Base-by-base conservation (phyloP, 2,797 vertebrate genomes). In the Chanos chanos region DNA sequence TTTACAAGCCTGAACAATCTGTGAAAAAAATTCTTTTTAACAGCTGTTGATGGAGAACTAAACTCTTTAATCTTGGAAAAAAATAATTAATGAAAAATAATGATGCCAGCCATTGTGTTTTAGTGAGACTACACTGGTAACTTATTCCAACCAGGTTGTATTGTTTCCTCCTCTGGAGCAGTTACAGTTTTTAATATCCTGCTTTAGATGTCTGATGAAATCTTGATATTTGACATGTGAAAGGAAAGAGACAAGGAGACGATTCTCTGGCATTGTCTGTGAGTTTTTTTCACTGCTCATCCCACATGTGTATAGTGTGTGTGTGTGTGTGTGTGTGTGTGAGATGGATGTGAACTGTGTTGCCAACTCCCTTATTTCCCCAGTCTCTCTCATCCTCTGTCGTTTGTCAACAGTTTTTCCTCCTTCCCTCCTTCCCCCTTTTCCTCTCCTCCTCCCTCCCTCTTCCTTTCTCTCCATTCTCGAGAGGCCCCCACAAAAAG, bases 1-100 rank as follows among this genome's bases (percentile, higher is more conserved):
- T 52, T 52, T 52, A 52, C 52, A 31, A 52, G 49, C 52, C 49
- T 52, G n/a, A 19, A 21, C 31, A 36, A 52, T 36, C 49, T 36
- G 49, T 52, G 49, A 52, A 51, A 22, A 22, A 36, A 22, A 52
- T n/a, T 34, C 16, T 51, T 51, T n/a, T 51, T 13, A 8, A 31
- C 24, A 52, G 24, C 19, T 52, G 49, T 52, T 52, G 52, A 52
- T 52, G 49, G 33, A 49, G 36, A 52, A 52, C 21, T 36, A 49
- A 52, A 52, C 49, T 52, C 31, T 52, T 36, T 19, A 36, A 12
- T 36, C n/a, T n/a, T n/a, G n/a, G n/a, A n/a, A n/a, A n/a, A n/a
- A n/a, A n/a, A n/a, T n/a, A n/a, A n/a, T n/a, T n/a, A n/a, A n/a
- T n/a, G n/a, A n/a, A n/a, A n/a, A n/a, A n/a, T n/a, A n/a, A n/a